Evolutionary conservation across 2,888 invertebrate genomes (phyloP).

Genomic region (Tridacna crocea): DNA sequence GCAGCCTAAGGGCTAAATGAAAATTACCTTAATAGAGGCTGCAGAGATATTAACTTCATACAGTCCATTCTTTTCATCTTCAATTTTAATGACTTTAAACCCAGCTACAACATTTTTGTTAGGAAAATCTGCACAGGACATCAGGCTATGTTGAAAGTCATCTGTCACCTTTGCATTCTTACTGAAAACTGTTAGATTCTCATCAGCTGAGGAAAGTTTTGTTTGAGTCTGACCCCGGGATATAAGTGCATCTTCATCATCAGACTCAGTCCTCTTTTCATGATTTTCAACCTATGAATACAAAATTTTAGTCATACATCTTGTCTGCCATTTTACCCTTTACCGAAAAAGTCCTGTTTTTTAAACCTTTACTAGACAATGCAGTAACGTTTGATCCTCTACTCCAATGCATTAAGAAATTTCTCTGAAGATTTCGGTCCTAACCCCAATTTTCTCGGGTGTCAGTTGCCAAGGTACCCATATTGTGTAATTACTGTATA

Average conservation of each 20-base stretch:
- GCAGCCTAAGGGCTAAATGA: background rate
- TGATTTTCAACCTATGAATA: background rate
- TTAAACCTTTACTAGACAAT: too few relatives aligned
- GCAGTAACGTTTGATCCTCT: too few relatives aligned
- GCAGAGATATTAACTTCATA: constrained; percentile 61
- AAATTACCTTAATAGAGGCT: constrained; percentile 56
- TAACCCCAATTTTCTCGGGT: too few relatives aligned
- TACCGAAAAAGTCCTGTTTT: too few relatives aligned
- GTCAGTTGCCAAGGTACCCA: too few relatives aligned
- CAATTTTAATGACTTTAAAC: constrained; percentile 60
- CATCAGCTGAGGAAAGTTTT: background rate
- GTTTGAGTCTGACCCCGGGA: background rate
- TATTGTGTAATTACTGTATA: too few relatives aligned
- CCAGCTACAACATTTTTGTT: constrained; percentile 52
- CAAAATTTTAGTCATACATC: too few relatives aligned
- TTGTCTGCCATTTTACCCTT: too few relatives aligned
- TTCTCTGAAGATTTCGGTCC: too few relatives aligned
- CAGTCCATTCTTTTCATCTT: constrained; percentile 52
- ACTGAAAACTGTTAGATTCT: constrained; percentile 30
- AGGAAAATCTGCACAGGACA: constrained; percentile 40
- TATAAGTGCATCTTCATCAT: background rate
- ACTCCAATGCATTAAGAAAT: too few relatives aligned
- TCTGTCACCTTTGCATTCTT: constrained; percentile 38
- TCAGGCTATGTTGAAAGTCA: constrained; percentile 49
- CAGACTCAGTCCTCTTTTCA: background rate